A percentile compares a stretch with the other conserved stretches of the same genome.
Evolutionary conservation across 2,797 vertebrate genomes (phyloP).

Genomic region (Coendou prehensilis): DNA sequence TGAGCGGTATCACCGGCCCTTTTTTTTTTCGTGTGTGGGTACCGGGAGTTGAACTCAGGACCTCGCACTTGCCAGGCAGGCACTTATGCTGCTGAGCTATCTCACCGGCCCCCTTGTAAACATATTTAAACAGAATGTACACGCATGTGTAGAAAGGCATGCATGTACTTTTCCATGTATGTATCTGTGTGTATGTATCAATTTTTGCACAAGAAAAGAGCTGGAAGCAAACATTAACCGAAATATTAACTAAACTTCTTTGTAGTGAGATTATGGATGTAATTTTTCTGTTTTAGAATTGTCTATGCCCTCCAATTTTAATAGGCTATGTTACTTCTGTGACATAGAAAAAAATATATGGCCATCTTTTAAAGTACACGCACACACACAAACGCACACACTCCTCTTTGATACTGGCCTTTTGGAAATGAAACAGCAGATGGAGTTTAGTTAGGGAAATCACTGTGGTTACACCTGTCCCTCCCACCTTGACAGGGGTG

Average conservation of each 20-base stretch:
- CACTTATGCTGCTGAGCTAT: no score
- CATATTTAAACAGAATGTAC: fast-evolving
- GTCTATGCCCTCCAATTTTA: background rate
- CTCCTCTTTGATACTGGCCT: background rate
- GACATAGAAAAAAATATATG: no score
- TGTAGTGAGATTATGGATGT: no score
- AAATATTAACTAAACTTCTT: no score
- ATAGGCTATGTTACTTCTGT: background rate
- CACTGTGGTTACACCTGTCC: fast-evolving
- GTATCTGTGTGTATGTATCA: fast-evolving
- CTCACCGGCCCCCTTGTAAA: no score
- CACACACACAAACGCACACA: background rate
- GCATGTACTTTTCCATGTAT: background rate
- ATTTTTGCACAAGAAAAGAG: fast-evolving
- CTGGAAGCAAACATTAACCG: fast-evolving
- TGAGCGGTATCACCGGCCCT: no score
- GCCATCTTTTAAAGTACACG: background rate
- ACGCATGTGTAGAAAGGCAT: fast-evolving
- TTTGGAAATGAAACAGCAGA: fast-evolving
- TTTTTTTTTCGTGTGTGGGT: no score
- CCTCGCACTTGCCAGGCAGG: no score
- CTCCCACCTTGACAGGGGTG: background rate
- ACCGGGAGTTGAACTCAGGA: no score
- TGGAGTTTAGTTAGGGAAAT: background rate
- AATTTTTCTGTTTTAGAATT: background rate